These are phyloP conservation scores for Oedothorax gibbosus DNA, from an alignment of 1,140 invertebrate species.

Conservation along the genomic window DNA sequence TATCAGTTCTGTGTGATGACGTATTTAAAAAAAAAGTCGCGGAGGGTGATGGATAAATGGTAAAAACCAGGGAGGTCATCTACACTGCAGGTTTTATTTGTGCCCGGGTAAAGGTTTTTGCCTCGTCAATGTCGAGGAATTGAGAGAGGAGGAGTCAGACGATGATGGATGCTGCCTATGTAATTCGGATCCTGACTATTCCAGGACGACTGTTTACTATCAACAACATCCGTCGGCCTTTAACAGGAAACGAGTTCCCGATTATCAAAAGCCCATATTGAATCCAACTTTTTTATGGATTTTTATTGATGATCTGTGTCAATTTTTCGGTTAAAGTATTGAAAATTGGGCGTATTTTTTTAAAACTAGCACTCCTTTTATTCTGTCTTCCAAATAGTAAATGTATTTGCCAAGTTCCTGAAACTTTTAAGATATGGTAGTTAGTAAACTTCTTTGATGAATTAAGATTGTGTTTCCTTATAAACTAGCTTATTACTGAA, in stretches of 20 bases:
- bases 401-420: no score
- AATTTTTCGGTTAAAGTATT: no score
- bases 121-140: slow-evolving; percentile 51
- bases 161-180: slow-evolving; percentile 46
- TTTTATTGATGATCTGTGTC: no score
- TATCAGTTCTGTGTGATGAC: slow-evolving; percentile 23
- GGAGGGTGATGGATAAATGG: slow-evolving; percentile 19
- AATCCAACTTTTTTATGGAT: no score
- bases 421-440: no score
- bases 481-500: no score
- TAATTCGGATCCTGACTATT: slow-evolving; percentile 42
- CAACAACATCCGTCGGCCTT: slow-evolving; percentile 52
- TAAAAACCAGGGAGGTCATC: slow-evolving; percentile 37
- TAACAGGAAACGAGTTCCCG: slow-evolving; percentile 25
- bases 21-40: slow-evolving; percentile 37
- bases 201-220: slow-evolving; percentile 53
- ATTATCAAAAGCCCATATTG: slow-evolving; percentile 1
- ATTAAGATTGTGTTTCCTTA: no score
- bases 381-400: no score
- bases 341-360: no score
- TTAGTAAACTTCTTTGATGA: no score
- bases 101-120: slow-evolving; percentile 20
- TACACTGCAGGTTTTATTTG: slow-evolving; percentile 37
- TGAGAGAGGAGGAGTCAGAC: slow-evolving; percentile 40
- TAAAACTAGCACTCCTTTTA: no score